Conservation (phyloP, 2,888 invertebrate species). For the Caradrina kadenii region DNA sequence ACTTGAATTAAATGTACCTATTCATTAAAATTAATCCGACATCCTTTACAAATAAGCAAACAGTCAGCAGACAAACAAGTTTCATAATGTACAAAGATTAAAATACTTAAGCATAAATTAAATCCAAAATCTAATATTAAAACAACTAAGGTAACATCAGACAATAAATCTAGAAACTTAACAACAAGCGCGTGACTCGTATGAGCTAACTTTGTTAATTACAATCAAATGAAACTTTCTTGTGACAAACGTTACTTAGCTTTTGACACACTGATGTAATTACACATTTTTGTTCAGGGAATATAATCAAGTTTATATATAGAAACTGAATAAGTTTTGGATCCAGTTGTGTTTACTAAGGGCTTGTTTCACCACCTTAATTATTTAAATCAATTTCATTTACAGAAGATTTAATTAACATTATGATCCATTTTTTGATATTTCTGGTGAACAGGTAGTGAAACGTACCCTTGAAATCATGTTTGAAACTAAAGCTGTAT, state of each 20-base stretch:
- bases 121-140: slow-evolving; percentile 25
- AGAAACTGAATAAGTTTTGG: neutral
- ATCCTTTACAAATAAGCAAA: neutral
- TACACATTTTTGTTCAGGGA: slow-evolving; percentile 37
- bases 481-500: neutral
- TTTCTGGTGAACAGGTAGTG: neutral
- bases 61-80: neutral
- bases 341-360: neutral
- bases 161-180: slow-evolving; percentile 48
- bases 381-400: neutral
- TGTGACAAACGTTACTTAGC: slow-evolving; percentile 49
- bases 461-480: neutral
- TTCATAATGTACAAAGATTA: neutral
- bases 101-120: neutral
- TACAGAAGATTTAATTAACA: neutral
- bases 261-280: slow-evolving; percentile 64
- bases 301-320: slow-evolving; percentile 10
- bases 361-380: neutral
- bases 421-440: neutral
- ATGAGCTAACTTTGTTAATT: slow-evolving; percentile 61
- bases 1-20: neutral
- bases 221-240: slow-evolving; percentile 57
- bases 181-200: slow-evolving; percentile 45
- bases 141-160: slow-evolving; percentile 27
- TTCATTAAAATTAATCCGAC: no score